These are phyloP conservation scores for Atta texana DNA, from an alignment of 1,140 invertebrate genomes.

Conservation along the genomic window DNA sequence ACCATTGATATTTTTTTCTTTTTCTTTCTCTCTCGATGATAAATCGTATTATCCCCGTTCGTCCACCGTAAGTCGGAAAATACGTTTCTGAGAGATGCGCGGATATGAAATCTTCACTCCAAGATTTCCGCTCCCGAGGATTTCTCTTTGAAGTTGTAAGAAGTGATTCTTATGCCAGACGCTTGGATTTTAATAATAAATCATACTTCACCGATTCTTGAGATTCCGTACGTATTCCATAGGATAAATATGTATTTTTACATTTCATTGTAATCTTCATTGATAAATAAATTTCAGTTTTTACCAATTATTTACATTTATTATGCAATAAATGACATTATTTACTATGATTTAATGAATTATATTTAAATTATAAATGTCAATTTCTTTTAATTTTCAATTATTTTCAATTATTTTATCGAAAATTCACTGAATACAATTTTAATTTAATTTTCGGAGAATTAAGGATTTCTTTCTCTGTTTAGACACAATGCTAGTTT, in stretches of 20 bases:
- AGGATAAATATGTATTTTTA: constrained; percentile 11
- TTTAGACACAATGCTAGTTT: not conserved
- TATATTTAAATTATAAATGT: not conserved
- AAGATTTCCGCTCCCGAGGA: constrained; percentile 24
- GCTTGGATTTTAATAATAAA: constrained; percentile 58
- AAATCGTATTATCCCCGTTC: constrained; percentile 59
- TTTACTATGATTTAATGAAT: not conserved
- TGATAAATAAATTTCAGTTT: constrained; percentile 5
- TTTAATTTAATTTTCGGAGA: constrained; percentile 9
- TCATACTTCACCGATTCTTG: constrained; percentile 30
- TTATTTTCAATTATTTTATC: not conserved
- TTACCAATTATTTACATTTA: not conserved
- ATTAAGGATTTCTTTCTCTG: constrained; percentile 20
- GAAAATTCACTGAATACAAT: not conserved
- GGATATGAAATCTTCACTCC: constrained; percentile 60
- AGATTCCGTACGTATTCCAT: constrained; percentile 9
- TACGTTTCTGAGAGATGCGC: constrained; percentile 50
- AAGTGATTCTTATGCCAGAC: constrained; percentile 28
- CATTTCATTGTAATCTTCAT: constrained; percentile 9
- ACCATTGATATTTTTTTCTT: constrained; percentile 23
- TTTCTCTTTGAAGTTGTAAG: constrained; percentile 55
- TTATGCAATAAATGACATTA: not conserved
- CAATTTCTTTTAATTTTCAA: not conserved
- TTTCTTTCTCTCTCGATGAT: constrained; percentile 14
- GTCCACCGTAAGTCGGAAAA: constrained; percentile 56